Evolutionary conservation across 2,888 invertebrate species (phyloP), one percentile per base, ranked within the genome.

Genomic region (Chymomyza caudatula): DNA sequence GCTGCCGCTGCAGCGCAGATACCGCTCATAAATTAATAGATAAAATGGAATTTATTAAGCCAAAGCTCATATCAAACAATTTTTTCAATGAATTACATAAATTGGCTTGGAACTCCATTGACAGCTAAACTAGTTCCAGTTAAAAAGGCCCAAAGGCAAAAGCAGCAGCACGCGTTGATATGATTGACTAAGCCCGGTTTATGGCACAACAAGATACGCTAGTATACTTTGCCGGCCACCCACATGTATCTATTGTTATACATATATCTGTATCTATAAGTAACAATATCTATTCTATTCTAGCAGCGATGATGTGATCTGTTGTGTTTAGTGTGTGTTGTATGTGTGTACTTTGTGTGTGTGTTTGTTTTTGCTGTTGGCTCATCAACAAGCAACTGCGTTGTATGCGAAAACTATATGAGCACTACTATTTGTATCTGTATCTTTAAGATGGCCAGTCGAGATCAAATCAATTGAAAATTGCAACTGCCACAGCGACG

Each of bases 31-130:
- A 73, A 71, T 65, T 63, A 67, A 49, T 51, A 49, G 69, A 79
- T 79, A 73, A 79, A 74, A 65, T 72, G 65, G 74, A 80, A 37
- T 79, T 82, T 79, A 82, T 79, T 72, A 61, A 42, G 29, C 11
- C 29, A 37, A 37, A 37, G 29, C 29, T 37, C 61, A 78, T 57
- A 76, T 76, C 59, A 67, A 65, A 55, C 63, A 67, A 73, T 67
- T 77, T 73, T 58, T 62, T 55, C n/a, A n/a, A 65, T 74, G 64
- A 74, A 65, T 67, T 70, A 73, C 66, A 63, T 63, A 59, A 75
- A 77, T 79, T 59, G 58, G 65, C 60, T 57, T 60, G 63, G 11
- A 37, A 37, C 29, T 37, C 0, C 11, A 37, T 37, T 37, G 29
- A 37, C 29, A 37, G 29, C 29, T 59, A 74, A 78, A 78, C 75